Evolutionary conservation across 2,113 vertebrate genomes (phyloP).

Genomic region (Nycticryphes semicollaris): DNA sequence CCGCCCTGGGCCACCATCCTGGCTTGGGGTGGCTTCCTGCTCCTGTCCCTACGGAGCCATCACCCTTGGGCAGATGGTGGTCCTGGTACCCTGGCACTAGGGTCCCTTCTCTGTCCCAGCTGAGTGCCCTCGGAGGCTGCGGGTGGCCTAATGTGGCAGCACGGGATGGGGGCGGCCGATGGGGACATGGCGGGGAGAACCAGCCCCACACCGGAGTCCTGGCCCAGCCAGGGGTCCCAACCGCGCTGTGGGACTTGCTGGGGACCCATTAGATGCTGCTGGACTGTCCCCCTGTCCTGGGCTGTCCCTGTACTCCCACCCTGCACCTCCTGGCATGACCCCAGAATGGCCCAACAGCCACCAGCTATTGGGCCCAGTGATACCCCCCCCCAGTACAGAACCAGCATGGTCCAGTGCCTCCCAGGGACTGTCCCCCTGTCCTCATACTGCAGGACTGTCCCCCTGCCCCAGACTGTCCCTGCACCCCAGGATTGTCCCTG

Average conservation of each 20-base stretch:
- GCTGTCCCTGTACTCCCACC: no score
- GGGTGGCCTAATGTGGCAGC: background rate
- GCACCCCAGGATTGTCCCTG: background rate
- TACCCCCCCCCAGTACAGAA: no score
- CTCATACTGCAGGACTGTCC: background rate
- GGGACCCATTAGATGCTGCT: rapidly evolving
- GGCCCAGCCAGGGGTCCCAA: rapidly evolving
- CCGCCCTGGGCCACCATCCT: background rate
- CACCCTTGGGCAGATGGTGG: background rate
- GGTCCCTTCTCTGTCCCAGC: background rate
- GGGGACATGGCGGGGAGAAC: rapidly evolving
- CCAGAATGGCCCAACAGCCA: background rate
- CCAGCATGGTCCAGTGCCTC: background rate
- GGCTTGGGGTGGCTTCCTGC: background rate
- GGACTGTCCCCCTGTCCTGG: background rate
- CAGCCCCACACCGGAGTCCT: rapidly evolving
- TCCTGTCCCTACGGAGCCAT: no score
- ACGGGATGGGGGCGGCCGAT: background rate
- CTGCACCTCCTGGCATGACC: background rate
- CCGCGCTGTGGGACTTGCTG: rapidly evolving
- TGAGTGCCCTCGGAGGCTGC: background rate
- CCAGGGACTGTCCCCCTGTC: background rate
- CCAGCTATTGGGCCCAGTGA: background rate
- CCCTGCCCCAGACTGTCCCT: no score
- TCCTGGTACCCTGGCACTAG: background rate